Evolutionary conservation across 2,797 vertebrate genomes (phyloP).

Genomic region (Trichosurus vulpecula): DNA sequence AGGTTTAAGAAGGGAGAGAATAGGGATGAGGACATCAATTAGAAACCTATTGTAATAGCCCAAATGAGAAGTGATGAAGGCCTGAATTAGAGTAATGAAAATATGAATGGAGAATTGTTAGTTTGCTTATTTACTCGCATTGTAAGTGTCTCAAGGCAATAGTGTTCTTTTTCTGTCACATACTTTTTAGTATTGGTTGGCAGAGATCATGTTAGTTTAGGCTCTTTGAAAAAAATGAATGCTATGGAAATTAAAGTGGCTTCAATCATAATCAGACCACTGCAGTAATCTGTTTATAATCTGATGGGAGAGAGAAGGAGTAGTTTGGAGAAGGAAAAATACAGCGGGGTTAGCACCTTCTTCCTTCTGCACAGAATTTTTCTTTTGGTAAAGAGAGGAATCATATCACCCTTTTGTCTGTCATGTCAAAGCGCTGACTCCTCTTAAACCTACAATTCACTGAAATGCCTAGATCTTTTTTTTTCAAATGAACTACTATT

Average conservation of each 20-base stretch:
- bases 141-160: slow-evolving; percentile 5
- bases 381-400: no score
- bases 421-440: no score
- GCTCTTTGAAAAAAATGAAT: slow-evolving; percentile 1
- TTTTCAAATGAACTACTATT: no score
- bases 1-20: neutral
- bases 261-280: neutral
- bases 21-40: neutral
- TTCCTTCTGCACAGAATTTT: no score
- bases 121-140: slow-evolving; percentile 1
- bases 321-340: no score
- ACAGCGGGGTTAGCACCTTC: no score
- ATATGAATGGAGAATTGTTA: neutral
- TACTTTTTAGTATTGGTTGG: neutral
- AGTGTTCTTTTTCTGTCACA: slow-evolving; percentile 28
- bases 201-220: neutral
- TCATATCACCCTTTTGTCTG: no score
- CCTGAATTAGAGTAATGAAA: neutral
- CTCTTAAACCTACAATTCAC: no score
- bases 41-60: neutral
- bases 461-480: no score
- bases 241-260: neutral
- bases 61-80: neutral
- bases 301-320: neutral
- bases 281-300: neutral